Evolutionary conservation across 2,888 invertebrate species (phyloP).

Genomic region (Thymelicus lineola): DNA sequence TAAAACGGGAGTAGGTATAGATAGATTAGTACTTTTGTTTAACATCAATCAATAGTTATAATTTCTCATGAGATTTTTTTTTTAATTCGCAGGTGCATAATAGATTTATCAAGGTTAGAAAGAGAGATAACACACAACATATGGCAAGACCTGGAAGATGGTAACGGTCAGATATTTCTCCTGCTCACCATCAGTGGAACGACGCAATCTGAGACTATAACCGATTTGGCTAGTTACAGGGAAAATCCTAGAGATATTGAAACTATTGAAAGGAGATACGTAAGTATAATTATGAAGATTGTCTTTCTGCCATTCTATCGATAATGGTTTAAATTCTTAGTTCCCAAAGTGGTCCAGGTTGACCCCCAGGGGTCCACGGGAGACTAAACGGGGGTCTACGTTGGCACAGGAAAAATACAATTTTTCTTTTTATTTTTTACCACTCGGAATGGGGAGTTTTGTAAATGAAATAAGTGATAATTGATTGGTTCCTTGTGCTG

Average conservation of each 20-base stretch:
- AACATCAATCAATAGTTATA: too few species aligned
- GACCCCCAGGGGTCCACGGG: too few species aligned
- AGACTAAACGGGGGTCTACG: too few species aligned
- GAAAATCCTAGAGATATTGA: conserved; percentile 91
- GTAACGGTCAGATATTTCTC: conserved; percentile 93
- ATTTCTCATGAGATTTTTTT: not conserved
- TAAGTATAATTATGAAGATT: conserved; percentile 64
- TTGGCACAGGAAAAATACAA: too few species aligned
- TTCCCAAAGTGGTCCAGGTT: too few species aligned
- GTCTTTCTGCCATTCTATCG: not conserved
- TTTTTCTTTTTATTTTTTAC: too few species aligned
- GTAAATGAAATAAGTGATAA: too few species aligned
- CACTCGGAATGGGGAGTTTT: too few species aligned
- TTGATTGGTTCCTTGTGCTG: too few species aligned
- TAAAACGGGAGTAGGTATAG: too few species aligned
- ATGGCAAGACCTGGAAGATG: conserved; percentile 96
- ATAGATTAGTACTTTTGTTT: too few species aligned
- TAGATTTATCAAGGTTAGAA: conserved; percentile 93
- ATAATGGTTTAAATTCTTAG: too few species aligned
- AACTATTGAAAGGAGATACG: conserved; percentile 87
- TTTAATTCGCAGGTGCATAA: conserved; percentile 87
- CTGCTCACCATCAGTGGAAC: conserved; percentile 98
- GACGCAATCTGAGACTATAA: conserved; percentile 96
- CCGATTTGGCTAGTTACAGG: conserved; percentile 94
- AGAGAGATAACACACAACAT: conserved; percentile 96